phyloP scores from a whole-genome alignment of 2,888 invertebrate species.

The Chorisops tibialis region DNA sequence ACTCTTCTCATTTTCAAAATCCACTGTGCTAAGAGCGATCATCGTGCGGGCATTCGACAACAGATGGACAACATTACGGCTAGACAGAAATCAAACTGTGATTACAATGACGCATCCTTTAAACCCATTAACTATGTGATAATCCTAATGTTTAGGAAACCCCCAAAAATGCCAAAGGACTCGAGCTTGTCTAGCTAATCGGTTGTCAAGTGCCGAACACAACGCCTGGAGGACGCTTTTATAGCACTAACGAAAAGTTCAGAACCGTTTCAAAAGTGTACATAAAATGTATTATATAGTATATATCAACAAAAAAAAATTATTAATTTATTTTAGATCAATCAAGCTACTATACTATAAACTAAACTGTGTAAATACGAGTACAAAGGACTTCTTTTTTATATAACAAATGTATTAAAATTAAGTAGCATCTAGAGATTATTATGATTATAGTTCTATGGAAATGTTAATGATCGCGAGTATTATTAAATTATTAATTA shows the following conservation, averaged over 20 bases:
- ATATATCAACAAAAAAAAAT: not conserved
- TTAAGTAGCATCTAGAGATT: slow-evolving; percentile 9
- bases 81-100: slow-evolving; percentile 15
- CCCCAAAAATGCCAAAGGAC: not conserved
- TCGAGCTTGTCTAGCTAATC: not conserved
- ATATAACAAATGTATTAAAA: slow-evolving; percentile 5
- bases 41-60: not conserved
- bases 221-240: no score
- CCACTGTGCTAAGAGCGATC: not conserved
- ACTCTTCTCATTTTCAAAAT: no score
- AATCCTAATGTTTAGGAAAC: not conserved
- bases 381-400: slow-evolving; percentile 13
- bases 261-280: no score
- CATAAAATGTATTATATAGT: no score
- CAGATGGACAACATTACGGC: not conserved
- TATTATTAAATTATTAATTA: not conserved
- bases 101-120: slow-evolving; percentile 3
- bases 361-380: slow-evolving; percentile 6
- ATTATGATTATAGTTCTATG: not conserved
- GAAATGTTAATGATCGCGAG: slow-evolving; percentile 7
- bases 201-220: no score
- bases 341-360: not conserved
- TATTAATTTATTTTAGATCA: slow-evolving; percentile 17
- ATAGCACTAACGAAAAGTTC: no score
- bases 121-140: slow-evolving; percentile 6